Percentiles rank a stretch among this genome's conserved stretches.
Conservation (phyloP, 1,140 invertebrate genomes). For the Drosophila busckii region DNA sequence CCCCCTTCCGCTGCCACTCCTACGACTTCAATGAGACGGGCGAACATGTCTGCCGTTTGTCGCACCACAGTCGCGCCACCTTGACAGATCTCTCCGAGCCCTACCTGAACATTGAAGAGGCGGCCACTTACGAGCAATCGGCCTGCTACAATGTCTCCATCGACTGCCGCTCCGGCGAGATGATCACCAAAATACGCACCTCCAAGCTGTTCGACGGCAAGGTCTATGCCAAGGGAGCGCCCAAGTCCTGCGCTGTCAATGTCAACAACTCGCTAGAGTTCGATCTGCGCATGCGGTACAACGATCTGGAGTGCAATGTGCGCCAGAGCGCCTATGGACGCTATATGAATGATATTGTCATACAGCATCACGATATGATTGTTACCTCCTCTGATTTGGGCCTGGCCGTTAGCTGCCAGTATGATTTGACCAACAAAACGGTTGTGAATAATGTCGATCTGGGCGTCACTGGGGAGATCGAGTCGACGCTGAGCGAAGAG, state of each 20-base stretch:
- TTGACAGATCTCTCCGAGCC: conserved; percentile 93
- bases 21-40: conserved; percentile 96
- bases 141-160: conserved; percentile 97
- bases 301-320: conserved; percentile 93
- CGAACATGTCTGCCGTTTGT: conserved; percentile 93
- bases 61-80: conserved; percentile 92
- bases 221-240: conserved; percentile 95
- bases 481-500: conserved; percentile 88
- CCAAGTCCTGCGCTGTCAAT: conserved; percentile 94
- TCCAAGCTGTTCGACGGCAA: conserved; percentile 96
- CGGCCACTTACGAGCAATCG: conserved; percentile 93
- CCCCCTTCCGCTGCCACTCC: conserved; percentile 92
- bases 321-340: conserved; percentile 90
- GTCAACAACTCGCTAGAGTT: conserved; percentile 91
- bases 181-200: conserved; percentile 94
- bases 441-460: conserved; percentile 94
- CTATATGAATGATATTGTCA: conserved; percentile 93
- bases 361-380: conserved; percentile 96
- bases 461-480: conserved; percentile 91
- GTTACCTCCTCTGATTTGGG: conserved; percentile 96
- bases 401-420: conserved; percentile 94
- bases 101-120: conserved; percentile 92
- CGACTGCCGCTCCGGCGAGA: conserved; percentile 93
- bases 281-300: conserved; percentile 92
- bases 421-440: conserved; percentile 95